phyloP scores from a whole-genome alignment of 2,797 vertebrate species.

The Schizothorax lantsangensis region DNA sequence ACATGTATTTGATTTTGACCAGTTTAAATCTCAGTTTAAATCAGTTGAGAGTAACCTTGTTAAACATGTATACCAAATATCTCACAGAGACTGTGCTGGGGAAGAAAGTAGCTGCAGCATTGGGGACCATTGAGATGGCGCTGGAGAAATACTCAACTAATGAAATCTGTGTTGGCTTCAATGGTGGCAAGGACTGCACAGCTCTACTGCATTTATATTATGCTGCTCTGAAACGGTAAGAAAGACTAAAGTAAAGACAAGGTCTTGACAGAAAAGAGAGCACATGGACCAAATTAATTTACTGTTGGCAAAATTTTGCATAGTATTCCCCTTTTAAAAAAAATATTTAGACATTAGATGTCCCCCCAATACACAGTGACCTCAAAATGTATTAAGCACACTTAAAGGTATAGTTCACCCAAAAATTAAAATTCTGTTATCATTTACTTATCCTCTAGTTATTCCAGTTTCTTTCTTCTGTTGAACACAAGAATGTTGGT shows the following conservation, averaged over 20 bases:
- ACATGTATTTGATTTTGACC: neutral
- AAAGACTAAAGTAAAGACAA: constrained; percentile 46
- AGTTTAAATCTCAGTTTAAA: neutral
- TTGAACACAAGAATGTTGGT: neutral
- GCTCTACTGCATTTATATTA: constrained; percentile 92
- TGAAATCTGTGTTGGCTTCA: constrained; percentile 92
- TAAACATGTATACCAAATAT: constrained; percentile 15
- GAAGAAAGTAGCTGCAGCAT: constrained; percentile 84
- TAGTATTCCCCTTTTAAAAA: neutral
- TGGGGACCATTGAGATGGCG: constrained; percentile 85
- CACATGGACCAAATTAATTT: constrained; percentile 12
- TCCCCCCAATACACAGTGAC: neutral
- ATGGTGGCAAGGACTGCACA: constrained; percentile 97
- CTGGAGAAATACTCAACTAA: constrained; percentile 81
- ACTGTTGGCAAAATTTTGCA: constrained; percentile 6
- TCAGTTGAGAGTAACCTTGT: neutral
- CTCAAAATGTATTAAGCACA: neutral
- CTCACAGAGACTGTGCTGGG: constrained; percentile 74
- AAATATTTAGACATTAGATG: neutral
- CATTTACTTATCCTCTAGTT: neutral
- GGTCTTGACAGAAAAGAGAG: neutral
- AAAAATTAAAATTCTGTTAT: neutral
- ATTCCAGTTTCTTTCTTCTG: neutral
- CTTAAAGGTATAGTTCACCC: neutral
- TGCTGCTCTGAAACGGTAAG: constrained; percentile 87